Evolutionary conservation across 2,888 invertebrate genomes (phyloP), one percentile per base, ranked within the genome.

Genomic region (Diploptera punctata): DNA sequence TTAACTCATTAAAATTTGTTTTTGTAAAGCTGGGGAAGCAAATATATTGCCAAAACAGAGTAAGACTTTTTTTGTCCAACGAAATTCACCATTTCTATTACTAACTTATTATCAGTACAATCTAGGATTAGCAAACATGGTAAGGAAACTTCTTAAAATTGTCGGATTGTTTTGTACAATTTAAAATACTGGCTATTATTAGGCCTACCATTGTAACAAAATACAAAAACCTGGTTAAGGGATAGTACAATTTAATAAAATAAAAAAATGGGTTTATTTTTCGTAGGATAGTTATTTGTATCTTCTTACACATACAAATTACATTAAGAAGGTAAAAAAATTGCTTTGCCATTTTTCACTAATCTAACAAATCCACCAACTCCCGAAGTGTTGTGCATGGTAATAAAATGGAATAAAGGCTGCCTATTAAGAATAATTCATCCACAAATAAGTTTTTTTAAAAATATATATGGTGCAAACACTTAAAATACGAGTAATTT

Each of bases 1-100:
- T 65, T 70, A 80, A 76, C 65, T 70, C 29, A 52, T 65, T 62
- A 16, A 29, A n/a, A n/a, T 33, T 18, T 19, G n/a, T 10, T 19
- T 24, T 26, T 26, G 19, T 31, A 26, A 43, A 44, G 62, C 16
- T 24, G 44, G 19, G 65, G 10, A 29, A n/a, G 44, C 18, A 26
- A 47, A 65, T 47, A 16, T 24, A 44, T 65, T 44, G 47, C 65
- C 65, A 47, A 44, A n/a, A 65, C 44, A 44, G 26, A 65, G 43
- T 62, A 43, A 62, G 29, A 65, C 29, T 26, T 44, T 65, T 43
- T 44, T 26, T n/a, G n/a, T n/a, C n/a, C 29, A 57, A 57, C 57
- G 29, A 31, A 57, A 57, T 57, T 29, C 57, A 57, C 57, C 57
- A 54, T 57, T 10, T 57, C 26, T 57, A 52, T 52, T 52, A 24